Base-by-base conservation (phyloP, 2,888 invertebrate species). In the Nycteola revayana region DNA sequence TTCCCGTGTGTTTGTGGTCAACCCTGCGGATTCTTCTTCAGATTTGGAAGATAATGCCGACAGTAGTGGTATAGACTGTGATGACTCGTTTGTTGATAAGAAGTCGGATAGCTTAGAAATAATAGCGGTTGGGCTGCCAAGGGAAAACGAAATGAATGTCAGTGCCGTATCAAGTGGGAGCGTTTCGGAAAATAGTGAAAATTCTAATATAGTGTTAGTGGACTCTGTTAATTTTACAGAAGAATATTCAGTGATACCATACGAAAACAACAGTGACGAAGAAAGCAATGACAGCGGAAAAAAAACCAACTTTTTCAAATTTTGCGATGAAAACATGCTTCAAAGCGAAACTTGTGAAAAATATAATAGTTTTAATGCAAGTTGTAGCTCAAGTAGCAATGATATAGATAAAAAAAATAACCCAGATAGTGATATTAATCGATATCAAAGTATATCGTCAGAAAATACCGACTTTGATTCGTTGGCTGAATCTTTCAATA, bases 1-100 rank as follows among this genome's bases (percentile, higher is more conserved):
- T 62, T 92, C 92, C 20, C 90, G 92, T 34, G 92, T 93, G 9
- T 93, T 93, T 64, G 91, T 93, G 1, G 93, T 93, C 9, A 93
- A 93, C 60, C 92, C 91, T 4, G 83, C 81, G 9, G 90, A 90
- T 30, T 91, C 91, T 4, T 91, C 92, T 1, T 91, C 91, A 0
- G 92, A 91, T 32, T 80, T 90, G 24, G 91, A 92, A 32, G 87
- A 90, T 52, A 90, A 91, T 36, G 91, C 91, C 1, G 91, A 90
- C 44, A 88, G 89, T 45, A 89, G 89, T 36, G 91, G 91, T 25
- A 91, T 88, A 28, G 90, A 92, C 54, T 91, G 92, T 28, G 92
- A 92, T 18, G 93, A 93, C 63, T 91, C 92, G 47, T 92, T 92
- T 53, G 86, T 92, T 53, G 86, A 86, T 51, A 85, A 80, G 55